Evolutionary conservation across 2,113 vertebrate species (phyloP).

Genomic region (Elgaria multicarinata): DNA sequence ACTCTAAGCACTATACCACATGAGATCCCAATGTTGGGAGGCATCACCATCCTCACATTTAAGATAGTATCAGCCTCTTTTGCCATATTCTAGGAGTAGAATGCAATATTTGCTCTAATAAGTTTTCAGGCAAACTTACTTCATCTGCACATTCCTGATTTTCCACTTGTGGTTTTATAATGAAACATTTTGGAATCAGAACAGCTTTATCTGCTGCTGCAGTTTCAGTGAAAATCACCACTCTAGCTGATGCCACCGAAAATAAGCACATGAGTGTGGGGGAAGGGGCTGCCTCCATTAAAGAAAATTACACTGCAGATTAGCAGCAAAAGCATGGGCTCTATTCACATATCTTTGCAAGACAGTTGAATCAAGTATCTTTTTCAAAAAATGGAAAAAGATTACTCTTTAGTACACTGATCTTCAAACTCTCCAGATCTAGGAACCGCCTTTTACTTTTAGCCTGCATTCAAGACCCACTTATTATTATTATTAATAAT

Average conservation of each 20-base stretch:
- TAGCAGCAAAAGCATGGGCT: too few species aligned
- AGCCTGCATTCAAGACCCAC: background rate
- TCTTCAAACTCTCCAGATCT: background rate
- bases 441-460: too few species aligned
- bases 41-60: background rate
- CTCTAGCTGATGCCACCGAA: background rate
- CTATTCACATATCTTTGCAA: slow-evolving; percentile 1
- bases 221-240: background rate
- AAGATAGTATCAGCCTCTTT: accelerated
- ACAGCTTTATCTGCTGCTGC: background rate
- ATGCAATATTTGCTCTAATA: background rate
- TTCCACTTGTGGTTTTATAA: slow-evolving; percentile 13
- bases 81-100: accelerated
- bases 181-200: accelerated
- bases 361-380: background rate
- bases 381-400: background rate
- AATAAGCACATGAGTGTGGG: background rate
- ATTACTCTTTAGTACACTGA: background rate
- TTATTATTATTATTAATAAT: background rate
- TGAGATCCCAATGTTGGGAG: background rate
- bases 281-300: too few species aligned
- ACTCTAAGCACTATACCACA: background rate
- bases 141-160: background rate
- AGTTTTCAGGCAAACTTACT: background rate
- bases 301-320: background rate